Evolutionary conservation across 2,797 vertebrate species (phyloP).

Genomic region (Urocyon cinereoargenteus): DNA sequence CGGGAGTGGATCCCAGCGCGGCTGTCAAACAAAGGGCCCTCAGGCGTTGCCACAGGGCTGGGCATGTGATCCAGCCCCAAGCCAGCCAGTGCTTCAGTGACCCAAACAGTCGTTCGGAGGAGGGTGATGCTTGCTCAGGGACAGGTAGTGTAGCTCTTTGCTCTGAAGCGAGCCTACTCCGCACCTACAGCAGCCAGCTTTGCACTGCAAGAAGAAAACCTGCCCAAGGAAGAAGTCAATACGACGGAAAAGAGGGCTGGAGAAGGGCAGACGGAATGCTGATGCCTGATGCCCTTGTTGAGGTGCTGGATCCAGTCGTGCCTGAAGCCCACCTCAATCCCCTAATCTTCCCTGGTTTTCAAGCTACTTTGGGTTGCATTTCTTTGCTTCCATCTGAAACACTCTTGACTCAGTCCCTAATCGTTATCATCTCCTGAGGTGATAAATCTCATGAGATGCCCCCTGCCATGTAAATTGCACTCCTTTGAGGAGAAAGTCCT

Average conservation of each 20-base stretch:
- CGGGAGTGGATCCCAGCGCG: constrained; percentile 60
- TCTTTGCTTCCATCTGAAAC: not conserved
- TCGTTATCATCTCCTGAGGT: not conserved
- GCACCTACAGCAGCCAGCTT: not conserved
- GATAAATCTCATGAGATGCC: not conserved
- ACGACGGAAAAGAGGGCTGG: accelerated
- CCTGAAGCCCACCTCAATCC: not conserved
- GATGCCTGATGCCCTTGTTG: not conserved
- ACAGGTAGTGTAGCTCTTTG: not conserved
- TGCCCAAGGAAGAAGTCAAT: not conserved
- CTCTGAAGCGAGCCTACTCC: not conserved
- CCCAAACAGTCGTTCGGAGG: not conserved
- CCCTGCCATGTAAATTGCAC: not conserved
- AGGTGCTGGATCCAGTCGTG: not conserved
- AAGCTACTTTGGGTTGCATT: not conserved
- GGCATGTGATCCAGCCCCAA: not conserved
- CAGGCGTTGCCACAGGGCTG: not conserved
- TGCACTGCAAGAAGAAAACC: not conserved
- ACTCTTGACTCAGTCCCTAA: not conserved
- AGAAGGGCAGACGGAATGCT: not conserved
- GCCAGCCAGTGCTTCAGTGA: not conserved
- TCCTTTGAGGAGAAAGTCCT: not conserved
- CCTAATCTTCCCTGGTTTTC: not conserved
- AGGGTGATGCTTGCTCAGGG: not conserved
- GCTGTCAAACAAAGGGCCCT: constrained; percentile 47